Percentiles rank a stretch among this genome's conserved stretches.
phyloP scores from a whole-genome alignment of 2,113 vertebrate genomes.

The mouse (Mus musculus) region DNA sequence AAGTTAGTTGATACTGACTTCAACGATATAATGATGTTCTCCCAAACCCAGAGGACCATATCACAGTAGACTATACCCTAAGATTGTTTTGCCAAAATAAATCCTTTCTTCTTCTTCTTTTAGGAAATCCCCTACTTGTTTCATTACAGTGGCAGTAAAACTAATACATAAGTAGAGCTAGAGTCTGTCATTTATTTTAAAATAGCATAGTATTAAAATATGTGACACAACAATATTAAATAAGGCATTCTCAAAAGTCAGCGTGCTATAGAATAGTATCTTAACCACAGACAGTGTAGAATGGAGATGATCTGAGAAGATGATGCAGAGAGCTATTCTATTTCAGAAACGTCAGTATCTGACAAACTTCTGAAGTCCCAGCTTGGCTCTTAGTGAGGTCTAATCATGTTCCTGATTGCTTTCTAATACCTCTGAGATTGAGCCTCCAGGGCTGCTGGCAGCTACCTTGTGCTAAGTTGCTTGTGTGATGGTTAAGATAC shows the following conservation, averaged over 20 bases:
- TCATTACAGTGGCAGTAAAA: not conserved
- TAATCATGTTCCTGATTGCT: constrained; percentile 22
- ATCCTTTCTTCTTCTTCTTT: not conserved
- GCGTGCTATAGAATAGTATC: not conserved
- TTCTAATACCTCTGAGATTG: constrained; percentile 25
- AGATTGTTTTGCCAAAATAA: not conserved
- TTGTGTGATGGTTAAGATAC: not conserved
- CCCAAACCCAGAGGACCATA: accelerated
- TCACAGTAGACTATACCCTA: too few relatives aligned
- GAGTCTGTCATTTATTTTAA: not conserved
- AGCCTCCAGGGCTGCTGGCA: not conserved
- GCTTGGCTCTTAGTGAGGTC: not conserved
- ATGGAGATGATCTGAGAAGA: not conserved
- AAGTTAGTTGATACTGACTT: not conserved
- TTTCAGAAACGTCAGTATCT: not conserved
- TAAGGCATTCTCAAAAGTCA: not conserved
- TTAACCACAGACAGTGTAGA: not conserved
- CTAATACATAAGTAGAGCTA: not conserved
- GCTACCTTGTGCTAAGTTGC: too few relatives aligned
- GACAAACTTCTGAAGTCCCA: constrained; percentile 17
- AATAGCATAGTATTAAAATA: not conserved
- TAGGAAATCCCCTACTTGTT: not conserved
- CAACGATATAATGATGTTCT: too few relatives aligned
- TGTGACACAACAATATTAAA: not conserved
- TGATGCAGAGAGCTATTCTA: not conserved